Evolutionary conservation across 92 coral and sea anemone genomes (phyloP).

Genomic region (Heteractis magnifica): DNA sequence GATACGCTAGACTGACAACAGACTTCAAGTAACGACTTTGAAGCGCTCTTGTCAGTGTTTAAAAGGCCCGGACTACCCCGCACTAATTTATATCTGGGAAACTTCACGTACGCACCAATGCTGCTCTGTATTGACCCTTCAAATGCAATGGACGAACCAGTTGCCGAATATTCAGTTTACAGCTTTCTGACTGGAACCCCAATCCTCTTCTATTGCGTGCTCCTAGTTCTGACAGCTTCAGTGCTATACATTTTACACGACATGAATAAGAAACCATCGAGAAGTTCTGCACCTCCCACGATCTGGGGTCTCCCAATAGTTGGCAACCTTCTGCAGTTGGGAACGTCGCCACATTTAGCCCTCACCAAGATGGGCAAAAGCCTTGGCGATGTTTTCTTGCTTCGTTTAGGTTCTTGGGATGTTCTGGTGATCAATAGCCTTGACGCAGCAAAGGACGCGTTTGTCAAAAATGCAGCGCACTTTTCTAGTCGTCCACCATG

Average conservation of each 20-base stretch:
- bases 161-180: background rate
- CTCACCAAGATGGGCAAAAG: constrained; percentile 34
- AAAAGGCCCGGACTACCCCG: background rate
- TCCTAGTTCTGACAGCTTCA: background rate
- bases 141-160: background rate
- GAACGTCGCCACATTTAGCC: constrained; percentile 30
- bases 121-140: background rate
- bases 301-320: constrained; percentile 84
- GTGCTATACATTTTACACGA: constrained; percentile 4
- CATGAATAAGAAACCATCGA: background rate
- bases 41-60: background rate
- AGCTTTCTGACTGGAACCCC: background rate
- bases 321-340: constrained; percentile 86
- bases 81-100: background rate
- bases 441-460: constrained; percentile 37
- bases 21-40: constrained; percentile 6
- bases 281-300: constrained; percentile 50
- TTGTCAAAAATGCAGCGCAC: constrained; percentile 35
- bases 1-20: constrained; percentile 16
- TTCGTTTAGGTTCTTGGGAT: constrained; percentile 41
- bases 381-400: constrained; percentile 35
- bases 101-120: background rate
- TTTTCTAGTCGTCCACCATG: constrained; percentile 44
- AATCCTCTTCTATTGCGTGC: background rate
- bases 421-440: constrained; percentile 42